A percentile compares a stretch with the other conserved stretches of the same genome.
These are phyloP conservation scores for Telmatochromis brichardi DNA, from an alignment of 2,113 vertebrate species.

Conservation along the genomic window DNA sequence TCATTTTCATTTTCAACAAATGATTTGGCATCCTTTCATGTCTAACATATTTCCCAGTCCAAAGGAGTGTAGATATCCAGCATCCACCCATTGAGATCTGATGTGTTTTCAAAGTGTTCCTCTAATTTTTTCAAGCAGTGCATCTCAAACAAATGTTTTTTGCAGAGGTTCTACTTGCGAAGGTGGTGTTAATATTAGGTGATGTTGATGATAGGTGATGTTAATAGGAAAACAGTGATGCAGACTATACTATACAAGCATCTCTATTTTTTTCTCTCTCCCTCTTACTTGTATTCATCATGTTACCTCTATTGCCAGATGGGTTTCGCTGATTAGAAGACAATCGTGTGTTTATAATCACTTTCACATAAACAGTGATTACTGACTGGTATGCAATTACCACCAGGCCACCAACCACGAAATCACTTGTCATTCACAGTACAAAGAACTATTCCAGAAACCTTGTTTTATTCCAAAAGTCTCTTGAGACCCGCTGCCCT, in stretches of 20 bases:
- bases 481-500: slow-evolving; percentile 59
- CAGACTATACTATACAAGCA: neutral
- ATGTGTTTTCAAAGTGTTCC: neutral
- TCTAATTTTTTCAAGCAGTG: neutral
- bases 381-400: slow-evolving; percentile 46
- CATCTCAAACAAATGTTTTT: neutral
- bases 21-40: neutral
- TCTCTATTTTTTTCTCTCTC: neutral
- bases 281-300: neutral
- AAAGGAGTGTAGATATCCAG: neutral
- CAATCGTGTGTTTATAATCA: slow-evolving; percentile 1
- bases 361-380: slow-evolving; percentile 26
- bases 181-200: neutral
- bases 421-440: slow-evolving; percentile 27
- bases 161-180: neutral
- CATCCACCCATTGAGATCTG: neutral
- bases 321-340: slow-evolving; percentile 7
- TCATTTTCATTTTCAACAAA: neutral
- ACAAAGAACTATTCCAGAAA: slow-evolving; percentile 38
- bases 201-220: neutral
- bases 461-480: slow-evolving; percentile 55
- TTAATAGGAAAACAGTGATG: neutral
- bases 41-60: neutral
- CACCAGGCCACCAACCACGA: slow-evolving; percentile 18
- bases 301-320: neutral